Evolutionary conservation across 1,140 invertebrate genomes (phyloP).

Genomic region (Aphaenogaster floridana): DNA sequence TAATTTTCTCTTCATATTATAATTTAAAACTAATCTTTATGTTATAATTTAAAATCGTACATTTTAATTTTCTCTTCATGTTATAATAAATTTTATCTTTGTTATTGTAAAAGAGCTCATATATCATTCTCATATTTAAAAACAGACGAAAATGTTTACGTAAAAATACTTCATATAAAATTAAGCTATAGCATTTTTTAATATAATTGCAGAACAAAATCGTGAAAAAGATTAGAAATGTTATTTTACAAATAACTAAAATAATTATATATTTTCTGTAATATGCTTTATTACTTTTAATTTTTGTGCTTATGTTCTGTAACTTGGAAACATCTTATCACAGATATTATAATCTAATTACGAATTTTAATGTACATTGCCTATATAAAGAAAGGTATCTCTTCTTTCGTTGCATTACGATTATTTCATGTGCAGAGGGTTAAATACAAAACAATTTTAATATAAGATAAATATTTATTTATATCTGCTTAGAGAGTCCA

Average conservation of each 20-base stretch:
- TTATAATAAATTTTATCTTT: constrained; percentile 16
- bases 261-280: constrained; percentile 2
- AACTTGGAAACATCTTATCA: neutral
- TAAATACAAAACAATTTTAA: neutral
- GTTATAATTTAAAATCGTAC: neutral
- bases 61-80: constrained; percentile 11
- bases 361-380: neutral
- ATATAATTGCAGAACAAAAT: neutral
- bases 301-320: constrained; percentile 1
- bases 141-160: neutral
- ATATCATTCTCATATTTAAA: constrained; percentile 9
- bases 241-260: constrained; percentile 12
- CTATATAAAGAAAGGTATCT: constrained; percentile 4
- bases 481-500: no score
- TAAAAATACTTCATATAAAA: neutral
- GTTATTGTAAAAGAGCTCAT: constrained; percentile 20
- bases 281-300: constrained; percentile 12
- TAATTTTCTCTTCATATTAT: neutral
- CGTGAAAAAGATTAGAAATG: neutral
- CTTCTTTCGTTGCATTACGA: neutral
- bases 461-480: neutral
- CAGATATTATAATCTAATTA: neutral
- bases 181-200: neutral
- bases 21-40: no score
- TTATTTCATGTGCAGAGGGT: constrained; percentile 4